Evolutionary conservation across 2,797 vertebrate species (phyloP), one percentile per base, ranked within the genome.

Genomic region (Mus caroli): DNA sequence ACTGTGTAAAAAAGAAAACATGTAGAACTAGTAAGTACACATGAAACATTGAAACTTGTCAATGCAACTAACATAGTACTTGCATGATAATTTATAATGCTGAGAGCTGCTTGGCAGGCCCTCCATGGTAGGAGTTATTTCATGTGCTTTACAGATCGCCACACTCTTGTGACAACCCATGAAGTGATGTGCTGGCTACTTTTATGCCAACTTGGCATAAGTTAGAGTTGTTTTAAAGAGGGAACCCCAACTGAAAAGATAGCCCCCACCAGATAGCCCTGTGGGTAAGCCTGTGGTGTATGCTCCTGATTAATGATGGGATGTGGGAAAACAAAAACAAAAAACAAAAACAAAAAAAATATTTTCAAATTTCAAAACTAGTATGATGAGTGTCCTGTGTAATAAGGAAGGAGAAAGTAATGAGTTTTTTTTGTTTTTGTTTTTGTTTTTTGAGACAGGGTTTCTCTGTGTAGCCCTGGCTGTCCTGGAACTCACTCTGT

Each of bases 1-100:
- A 86, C 43, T 34, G 31, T 83, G 24, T 62, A 86, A 94, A 90
- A 64, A 26, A 91, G n/a, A 86, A 96, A 90, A 77, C 71, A 43
- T 10, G 40, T 58, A 87, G 58, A 89, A 58, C 9, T 62, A 64
- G 92, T 52, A 58, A 91, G 62, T 54, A 80, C 89, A 58, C 56
- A 69, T 52, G 79, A 64, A 89, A 40, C 87, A 58, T 34, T 54
- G 52, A 92, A 93, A 93, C 12, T 92, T 87, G 91, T 0, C 20
- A 31, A 78, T 91, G 10, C 14, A 91, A 26, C 31, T 95, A 89
- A 92, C 82, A 75, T 40, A 79, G 46, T 46, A 54, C 46, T 92
- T 93, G 46, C 46, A 73, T 10, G 17, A 31, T 89, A 71, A 71
- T 56, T 40, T 46, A 50, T n/a, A 62, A 78, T 75, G 34, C 56